Base-by-base conservation (phyloP, 2,797 vertebrate species). In the Sebastes elongatus region DNA sequence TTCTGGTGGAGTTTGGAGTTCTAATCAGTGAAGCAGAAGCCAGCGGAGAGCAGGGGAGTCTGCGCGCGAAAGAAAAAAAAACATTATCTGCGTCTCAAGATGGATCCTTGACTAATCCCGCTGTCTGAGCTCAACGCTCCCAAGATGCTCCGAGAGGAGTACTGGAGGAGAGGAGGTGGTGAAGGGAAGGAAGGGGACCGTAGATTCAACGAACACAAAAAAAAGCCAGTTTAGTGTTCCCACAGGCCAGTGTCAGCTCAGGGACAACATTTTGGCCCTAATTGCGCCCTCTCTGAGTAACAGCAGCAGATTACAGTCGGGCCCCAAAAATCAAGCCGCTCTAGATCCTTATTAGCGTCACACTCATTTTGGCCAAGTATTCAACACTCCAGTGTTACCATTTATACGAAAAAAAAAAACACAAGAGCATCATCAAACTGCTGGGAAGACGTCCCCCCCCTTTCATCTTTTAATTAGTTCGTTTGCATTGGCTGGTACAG, bases 61-160 rank as follows among this genome's bases (percentile, higher is more conserved):
- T 92, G 93, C 71, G 73, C 71, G 75, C 91, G 87, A 87, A 91
- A 94, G 94, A 93, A 94, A 94, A 91, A 94, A 94, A 92, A 94
- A 94, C 93, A 95, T 94, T 95, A 95, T 95, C 94, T 92, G 90
- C 42, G 92, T 95, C 94, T 95, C 95, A 95, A 96, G 93, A 95
- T 94, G 94, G 95, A 95, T 95, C 94, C 94, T 94, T 95, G 93
- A 95, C 95, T 96, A 95, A 95, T 96, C 92, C 94, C 74, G 91
- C 93, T 88, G 94, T 95, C 92, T 95, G 94, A 93, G 94, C 94
- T 92, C 92, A 87, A 89, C 78, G 87, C 88, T 94, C 91, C 91
- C 94, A 93, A 94, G 93, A 95, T 95, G 92, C 94, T 94, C 79
- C 7, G 83, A 90, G 89, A 90, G 87, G 78, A 88, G 89, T 66